Conservation (phyloP, 2,113 vertebrate species). For the Saccopteryx leptura region DNA sequence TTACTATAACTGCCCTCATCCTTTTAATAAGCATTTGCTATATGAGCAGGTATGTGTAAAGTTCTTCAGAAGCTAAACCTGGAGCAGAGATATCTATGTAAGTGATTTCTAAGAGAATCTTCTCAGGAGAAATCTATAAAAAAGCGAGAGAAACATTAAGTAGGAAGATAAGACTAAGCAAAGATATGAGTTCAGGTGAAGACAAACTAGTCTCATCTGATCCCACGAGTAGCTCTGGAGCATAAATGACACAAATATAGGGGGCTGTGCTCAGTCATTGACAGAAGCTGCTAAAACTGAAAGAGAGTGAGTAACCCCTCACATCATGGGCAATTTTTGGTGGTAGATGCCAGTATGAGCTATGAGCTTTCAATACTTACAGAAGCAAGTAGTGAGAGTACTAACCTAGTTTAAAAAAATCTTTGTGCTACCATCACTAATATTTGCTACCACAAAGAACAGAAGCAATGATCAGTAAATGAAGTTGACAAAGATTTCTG, state of each 20-base stretch:
- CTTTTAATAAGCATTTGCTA: not conserved
- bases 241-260: not conserved
- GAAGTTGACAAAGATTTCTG: not conserved
- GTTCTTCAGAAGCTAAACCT: not conserved
- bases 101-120: not conserved
- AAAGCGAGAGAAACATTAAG: not conserved
- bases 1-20: not conserved
- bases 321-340: not conserved
- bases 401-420: not conserved
- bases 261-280: not conserved
- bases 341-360: not conserved
- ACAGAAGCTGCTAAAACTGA: not conserved
- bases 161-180: not conserved
- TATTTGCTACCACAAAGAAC: not conserved
- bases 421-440: not conserved
- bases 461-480: not conserved
- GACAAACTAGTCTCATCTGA: accelerated
- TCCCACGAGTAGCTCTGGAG: not conserved
- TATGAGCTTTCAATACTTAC: accelerated
- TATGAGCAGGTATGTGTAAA: not conserved
- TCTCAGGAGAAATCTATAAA: not conserved
- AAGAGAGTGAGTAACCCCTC: accelerated
- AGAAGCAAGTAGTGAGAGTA: accelerated
- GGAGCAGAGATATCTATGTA: not conserved
- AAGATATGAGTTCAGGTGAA: not conserved